Conservation (phyloP, 2,797 vertebrate genomes). For the Phrynocephalus forsythii region DNA sequence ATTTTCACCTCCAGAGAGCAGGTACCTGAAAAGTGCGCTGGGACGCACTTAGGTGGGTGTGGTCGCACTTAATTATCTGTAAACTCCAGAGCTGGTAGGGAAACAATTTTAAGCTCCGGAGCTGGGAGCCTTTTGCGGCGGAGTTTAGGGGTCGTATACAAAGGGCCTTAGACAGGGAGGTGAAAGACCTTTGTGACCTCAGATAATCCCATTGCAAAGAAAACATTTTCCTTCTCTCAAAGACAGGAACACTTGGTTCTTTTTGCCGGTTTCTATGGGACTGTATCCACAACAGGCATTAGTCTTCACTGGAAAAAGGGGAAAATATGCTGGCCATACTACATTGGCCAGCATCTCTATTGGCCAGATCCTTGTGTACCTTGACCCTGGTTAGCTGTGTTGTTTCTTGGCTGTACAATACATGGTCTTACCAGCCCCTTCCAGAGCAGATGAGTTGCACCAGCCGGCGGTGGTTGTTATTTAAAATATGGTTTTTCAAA, state of each 20-base stretch:
- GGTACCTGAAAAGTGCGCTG: too few species aligned
- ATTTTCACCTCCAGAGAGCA: too few species aligned
- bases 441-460: background rate
- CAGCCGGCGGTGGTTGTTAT: conserved; percentile 10
- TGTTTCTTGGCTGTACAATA: background rate
- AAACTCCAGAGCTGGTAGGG: too few species aligned
- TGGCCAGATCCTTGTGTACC: background rate
- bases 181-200: background rate
- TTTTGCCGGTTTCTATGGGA: background rate
- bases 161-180: background rate
- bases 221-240: background rate
- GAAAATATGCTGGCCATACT: background rate
- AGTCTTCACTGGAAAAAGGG: background rate
- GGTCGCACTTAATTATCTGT: too few species aligned
- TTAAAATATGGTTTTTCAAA: conserved; percentile 32
- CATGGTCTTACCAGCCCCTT: conserved; percentile 20
- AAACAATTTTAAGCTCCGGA: too few species aligned
- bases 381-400: background rate
- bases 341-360: too few species aligned
- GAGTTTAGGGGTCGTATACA: too few species aligned
- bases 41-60: too few species aligned
- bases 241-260: background rate
- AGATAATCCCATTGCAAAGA: background rate
- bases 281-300: background rate
- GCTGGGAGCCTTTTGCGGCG: too few species aligned